A percentile compares a stretch with the other conserved stretches of the same genome.
phyloP scores from a whole-genome alignment of 1,140 invertebrate genomes.

The Drosophila littoralis region DNA sequence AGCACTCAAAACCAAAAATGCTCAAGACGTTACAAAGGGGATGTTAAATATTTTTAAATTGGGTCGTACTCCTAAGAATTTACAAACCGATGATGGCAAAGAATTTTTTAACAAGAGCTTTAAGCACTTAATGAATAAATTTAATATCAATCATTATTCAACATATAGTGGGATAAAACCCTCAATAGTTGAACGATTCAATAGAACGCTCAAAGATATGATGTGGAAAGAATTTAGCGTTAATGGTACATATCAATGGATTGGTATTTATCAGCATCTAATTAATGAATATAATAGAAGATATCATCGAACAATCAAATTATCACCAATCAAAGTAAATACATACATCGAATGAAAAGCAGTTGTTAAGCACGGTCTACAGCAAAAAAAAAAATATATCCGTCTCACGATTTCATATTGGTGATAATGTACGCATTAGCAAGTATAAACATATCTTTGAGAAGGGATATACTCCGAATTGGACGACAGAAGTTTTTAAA shows the following conservation, averaged over 20 bases:
- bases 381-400: too few species aligned
- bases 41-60: conserved; percentile 50
- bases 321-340: too few species aligned
- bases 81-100: conserved; percentile 67
- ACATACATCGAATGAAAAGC: too few species aligned
- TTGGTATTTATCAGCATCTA: conserved; percentile 81
- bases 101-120: conserved; percentile 76
- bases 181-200: conserved; percentile 85
- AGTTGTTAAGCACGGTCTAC: too few species aligned
- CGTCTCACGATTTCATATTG: too few species aligned
- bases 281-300: too few species aligned
- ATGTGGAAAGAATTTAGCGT: conserved; percentile 70
- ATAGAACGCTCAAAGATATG: conserved; percentile 84
- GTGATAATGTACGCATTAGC: too few species aligned
- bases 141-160: conserved; percentile 84
- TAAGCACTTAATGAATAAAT: conserved; percentile 62
- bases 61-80: conserved; percentile 67
- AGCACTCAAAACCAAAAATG: not conserved
- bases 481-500: too few species aligned
- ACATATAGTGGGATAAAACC: conserved; percentile 85
- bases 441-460: too few species aligned
- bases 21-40: conserved; percentile 14
- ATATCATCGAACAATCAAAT: too few species aligned
- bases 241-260: too few species aligned
- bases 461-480: too few species aligned